Evolutionary conservation across 1,140 invertebrate species (phyloP).

Genomic region (Drosophila novamexicana): DNA sequence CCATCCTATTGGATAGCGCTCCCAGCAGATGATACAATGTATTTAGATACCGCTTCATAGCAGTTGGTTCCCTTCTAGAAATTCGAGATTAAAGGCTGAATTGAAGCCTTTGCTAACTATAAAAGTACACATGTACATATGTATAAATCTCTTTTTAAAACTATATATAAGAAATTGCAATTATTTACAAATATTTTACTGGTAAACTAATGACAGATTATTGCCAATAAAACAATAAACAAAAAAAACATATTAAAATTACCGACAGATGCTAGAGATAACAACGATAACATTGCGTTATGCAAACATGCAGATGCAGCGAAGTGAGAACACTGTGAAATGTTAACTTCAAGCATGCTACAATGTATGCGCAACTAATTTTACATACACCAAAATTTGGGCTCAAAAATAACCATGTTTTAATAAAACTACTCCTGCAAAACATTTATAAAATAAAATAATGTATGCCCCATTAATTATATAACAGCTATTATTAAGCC

Average conservation of each 20-base stretch:
- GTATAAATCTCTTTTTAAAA: neutral
- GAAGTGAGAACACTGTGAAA: neutral
- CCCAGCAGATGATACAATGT: neutral
- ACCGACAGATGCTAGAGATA: too few relatives aligned
- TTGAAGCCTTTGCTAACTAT: neutral
- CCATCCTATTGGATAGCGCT: constrained; percentile 18
- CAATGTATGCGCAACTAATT: neutral
- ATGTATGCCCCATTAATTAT: neutral
- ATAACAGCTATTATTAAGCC: neutral
- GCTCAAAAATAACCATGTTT: too few relatives aligned
- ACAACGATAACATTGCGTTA: neutral
- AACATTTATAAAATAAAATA: neutral
- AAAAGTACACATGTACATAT: neutral
- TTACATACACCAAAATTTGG: neutral
- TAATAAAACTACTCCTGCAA: too few relatives aligned
- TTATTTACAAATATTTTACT: neutral
- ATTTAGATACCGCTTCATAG: neutral
- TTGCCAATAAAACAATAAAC: neutral
- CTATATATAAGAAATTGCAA: neutral
- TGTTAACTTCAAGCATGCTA: neutral
- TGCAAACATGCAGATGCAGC: neutral
- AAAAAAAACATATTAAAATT: neutral
- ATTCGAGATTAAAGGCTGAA: neutral
- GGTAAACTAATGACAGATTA: neutral
- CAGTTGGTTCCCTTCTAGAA: neutral